Evolutionary conservation across 2,113 vertebrate species (phyloP), one percentile per base, ranked within the genome.

Genomic region (Todiramphus chloris): DNA sequence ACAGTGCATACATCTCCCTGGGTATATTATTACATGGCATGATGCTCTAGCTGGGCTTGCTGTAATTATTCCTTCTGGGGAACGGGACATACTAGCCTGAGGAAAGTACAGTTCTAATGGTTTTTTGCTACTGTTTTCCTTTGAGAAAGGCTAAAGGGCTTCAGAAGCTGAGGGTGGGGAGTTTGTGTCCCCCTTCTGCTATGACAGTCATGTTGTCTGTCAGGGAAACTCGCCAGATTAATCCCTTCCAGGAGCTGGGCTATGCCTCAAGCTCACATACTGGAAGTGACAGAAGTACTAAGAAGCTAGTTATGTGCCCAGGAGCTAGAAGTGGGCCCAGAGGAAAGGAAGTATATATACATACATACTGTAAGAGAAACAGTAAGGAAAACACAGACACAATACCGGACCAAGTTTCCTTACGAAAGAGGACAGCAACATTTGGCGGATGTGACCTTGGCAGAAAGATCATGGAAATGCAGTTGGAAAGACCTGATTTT

Each of bases 191-290:
- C 67, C 1, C 0, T 30, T 68, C 44, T 25, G 30, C 88, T 74
- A 27, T 30, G 59, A 48, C 1, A n/a, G 62, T 46, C 58, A 41
- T 12, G 2, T 23, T 18, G 62, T 11, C 73, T 37, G 31, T 8
- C 77, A 50, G 68, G 69, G 28, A 87, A 41, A 16, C 12, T 48
- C 3, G 2, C 53, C 53, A 50, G 79, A 75, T 63, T 14, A 31
- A 55, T 67, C 81, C 69, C 64, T 68, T 43, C 84, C 95, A 63
- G 60, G 35, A 84, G 37, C 81, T 19, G 81, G 83, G 92, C 92
- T 75, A 10, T 5, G 84, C 94, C 92, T 79, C 62, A 37, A 94
- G 96, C 94, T 91, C 84, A 50, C 74, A 4, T 33, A 4, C 46
- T 48, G 69, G 13, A 37, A 68, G 84, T 2, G 39, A 93, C 74